Base-by-base conservation (phyloP, 2,797 vertebrate genomes). In the Heterohyrax brucei region DNA sequence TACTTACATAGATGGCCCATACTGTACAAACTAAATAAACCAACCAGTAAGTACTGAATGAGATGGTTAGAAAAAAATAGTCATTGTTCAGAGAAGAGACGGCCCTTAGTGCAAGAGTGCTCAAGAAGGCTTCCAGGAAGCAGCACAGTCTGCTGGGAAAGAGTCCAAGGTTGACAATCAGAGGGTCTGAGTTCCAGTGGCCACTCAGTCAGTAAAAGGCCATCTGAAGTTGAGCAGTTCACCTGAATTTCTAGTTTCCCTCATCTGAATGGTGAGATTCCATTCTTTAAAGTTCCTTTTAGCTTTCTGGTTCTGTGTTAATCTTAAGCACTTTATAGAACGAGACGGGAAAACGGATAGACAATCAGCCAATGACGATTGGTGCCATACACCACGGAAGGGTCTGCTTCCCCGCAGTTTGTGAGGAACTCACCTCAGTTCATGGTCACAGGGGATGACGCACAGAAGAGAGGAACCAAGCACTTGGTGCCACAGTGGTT, bases 271-370 rank as follows among this genome's bases (percentile, higher is more conserved):
- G 61, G 64, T 8, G 86, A 50, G 70, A 76, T 10, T 82, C 16
- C 78, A 72, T 61, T 82, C 39, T 78, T 48, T 30, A 26, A 66
- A 62, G 39, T 53, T 66, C 73, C 81, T 61, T 92, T 76, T 22
- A 59, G 81, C 24, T 53, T 44, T 62, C 30, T 5, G 21, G 87
- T 28, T 84, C 28, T 46, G 46, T 5, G 14, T 62, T 18, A 61
- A n/a, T 81, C 72, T 78, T 72, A 86, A 88, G 68, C 59, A 80
- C n/a, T 66, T 79, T 79, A 46, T 53, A 79, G 70, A 80, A 76
- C 50, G 46, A 89, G 61, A 82, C 53, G 84, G 77, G 50, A 87
- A 76, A 50, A 48, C n/a, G 73, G 66, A 72, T 66, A 66, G 48
- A 44, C 24, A 30, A 28, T 21, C 73, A 83, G 33, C 33, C 85